A percentile compares a stretch with the other conserved stretches of the same genome.
Conservation (phyloP, 2,888 invertebrate genomes). For the Phengaris alcon region DNA sequence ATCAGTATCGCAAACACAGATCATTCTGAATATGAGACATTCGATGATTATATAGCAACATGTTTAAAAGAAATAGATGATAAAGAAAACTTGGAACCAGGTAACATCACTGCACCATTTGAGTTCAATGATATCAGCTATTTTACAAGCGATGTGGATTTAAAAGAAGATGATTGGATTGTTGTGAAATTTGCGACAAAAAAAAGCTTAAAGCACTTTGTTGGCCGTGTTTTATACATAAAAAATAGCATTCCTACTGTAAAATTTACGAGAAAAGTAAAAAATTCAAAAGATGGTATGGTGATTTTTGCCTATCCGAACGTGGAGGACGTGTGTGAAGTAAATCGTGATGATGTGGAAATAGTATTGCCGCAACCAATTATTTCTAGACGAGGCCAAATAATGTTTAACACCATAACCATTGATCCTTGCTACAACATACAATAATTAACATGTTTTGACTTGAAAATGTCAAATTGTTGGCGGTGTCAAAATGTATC, state of each 20-base stretch:
- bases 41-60: constrained; percentile 29
- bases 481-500: not conserved
- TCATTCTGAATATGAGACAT: constrained; percentile 30
- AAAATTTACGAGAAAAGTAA: constrained; percentile 32
- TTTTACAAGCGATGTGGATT: constrained; percentile 28
- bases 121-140: constrained; percentile 25
- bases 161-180: constrained; percentile 36
- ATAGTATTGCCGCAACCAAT: constrained; percentile 36
- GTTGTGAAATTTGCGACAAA: constrained; percentile 31
- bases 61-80: constrained; percentile 27
- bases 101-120: constrained; percentile 15
- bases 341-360: constrained; percentile 37
- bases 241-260: constrained; percentile 36
- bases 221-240: constrained; percentile 32
- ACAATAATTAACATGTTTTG: constrained; percentile 15
- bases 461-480: not conserved
- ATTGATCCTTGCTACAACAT: constrained; percentile 32
- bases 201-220: constrained; percentile 29
- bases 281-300: constrained; percentile 34
- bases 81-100: constrained; percentile 21
- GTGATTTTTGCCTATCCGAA: constrained; percentile 35
- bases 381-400: constrained; percentile 36
- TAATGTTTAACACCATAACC: constrained; percentile 34
- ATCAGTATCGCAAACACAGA: constrained; percentile 29
- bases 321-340: constrained; percentile 37